Evolutionary conservation across 2,797 vertebrate species (phyloP).

Genomic region (Emys orbicularis): DNA sequence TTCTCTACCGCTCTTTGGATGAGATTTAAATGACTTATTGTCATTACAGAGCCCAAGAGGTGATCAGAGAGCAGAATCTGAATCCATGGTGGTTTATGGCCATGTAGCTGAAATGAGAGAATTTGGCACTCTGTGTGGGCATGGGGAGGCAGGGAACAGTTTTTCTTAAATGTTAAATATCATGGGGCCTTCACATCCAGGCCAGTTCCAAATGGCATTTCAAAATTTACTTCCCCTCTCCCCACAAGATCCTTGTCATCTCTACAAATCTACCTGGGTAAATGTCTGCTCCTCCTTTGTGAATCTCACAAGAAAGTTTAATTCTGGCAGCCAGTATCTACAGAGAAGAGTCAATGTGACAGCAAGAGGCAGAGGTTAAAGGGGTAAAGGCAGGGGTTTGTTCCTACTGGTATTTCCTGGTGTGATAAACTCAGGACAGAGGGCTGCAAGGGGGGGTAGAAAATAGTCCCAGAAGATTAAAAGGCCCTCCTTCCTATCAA

Average conservation of each 20-base stretch:
- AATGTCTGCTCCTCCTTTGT: background rate
- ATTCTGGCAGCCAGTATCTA: constrained; percentile 18
- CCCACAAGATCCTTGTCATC: background rate
- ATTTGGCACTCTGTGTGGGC: background rate
- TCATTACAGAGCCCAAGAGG: no score
- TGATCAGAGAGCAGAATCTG: no score
- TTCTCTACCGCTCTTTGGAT: background rate
- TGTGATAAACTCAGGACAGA: no score
- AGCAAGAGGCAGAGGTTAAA: constrained; percentile 20
- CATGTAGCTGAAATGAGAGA: background rate
- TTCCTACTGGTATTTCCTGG: background rate
- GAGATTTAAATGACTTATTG: background rate
- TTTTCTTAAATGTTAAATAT: background rate
- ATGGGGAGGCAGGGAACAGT: background rate
- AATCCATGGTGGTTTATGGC: background rate
- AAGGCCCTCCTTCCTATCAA: no score
- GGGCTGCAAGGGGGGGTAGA: no score
- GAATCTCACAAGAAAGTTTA: constrained; percentile 26
- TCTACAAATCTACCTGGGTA: background rate
- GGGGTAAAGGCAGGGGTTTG: background rate
- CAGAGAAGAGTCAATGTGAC: constrained; percentile 1
- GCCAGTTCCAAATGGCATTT: background rate
- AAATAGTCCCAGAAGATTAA: no score
- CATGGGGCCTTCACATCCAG: background rate
- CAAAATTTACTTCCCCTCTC: background rate